Percentiles rank a stretch among this genome's conserved stretches.
These are phyloP conservation scores for Acipenser ruthenus DNA, from an alignment of 2,797 vertebrate genomes.

Conservation along the genomic window DNA sequence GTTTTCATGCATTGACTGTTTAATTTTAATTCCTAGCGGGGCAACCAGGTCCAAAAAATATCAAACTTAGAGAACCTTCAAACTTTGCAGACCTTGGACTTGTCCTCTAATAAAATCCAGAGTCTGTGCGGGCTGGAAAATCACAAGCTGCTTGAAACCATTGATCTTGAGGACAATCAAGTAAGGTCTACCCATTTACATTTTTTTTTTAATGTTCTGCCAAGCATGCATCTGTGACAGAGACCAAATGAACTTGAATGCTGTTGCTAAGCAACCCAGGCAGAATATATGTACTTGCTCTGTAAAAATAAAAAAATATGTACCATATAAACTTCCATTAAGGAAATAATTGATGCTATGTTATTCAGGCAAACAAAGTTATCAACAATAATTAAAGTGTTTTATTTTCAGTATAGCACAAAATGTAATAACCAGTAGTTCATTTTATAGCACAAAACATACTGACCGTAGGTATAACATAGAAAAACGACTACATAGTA, in stretches of 20 bases:
- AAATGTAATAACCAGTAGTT: too few species aligned
- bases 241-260: neutral
- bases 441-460: too few species aligned
- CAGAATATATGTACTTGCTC: neutral
- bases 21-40: conserved; percentile 53
- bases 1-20: neutral
- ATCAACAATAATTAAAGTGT: too few species aligned
- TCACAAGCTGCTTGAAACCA: conserved; percentile 58
- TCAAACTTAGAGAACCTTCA: conserved; percentile 64
- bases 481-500: too few species aligned
- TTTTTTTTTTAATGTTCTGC: neutral
- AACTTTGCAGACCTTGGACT: conserved; percentile 65
- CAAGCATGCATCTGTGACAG: neutral
- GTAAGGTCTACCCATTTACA: conserved; percentile 40
- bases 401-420: too few species aligned
- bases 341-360: too few species aligned
- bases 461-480: too few species aligned
- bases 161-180: conserved; percentile 80
- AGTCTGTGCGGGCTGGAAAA: conserved; percentile 70
- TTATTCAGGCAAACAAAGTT: too few species aligned
- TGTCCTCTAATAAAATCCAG: conserved; percentile 75
- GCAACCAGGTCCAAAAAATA: conserved; percentile 68
- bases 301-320: neutral
- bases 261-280: too few species aligned
- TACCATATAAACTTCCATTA: too few species aligned